Percentiles rank a stretch among this genome's conserved stretches.
phyloP scores from a whole-genome alignment of 2,888 invertebrate species.

The Tanypteryx hageni region DNA sequence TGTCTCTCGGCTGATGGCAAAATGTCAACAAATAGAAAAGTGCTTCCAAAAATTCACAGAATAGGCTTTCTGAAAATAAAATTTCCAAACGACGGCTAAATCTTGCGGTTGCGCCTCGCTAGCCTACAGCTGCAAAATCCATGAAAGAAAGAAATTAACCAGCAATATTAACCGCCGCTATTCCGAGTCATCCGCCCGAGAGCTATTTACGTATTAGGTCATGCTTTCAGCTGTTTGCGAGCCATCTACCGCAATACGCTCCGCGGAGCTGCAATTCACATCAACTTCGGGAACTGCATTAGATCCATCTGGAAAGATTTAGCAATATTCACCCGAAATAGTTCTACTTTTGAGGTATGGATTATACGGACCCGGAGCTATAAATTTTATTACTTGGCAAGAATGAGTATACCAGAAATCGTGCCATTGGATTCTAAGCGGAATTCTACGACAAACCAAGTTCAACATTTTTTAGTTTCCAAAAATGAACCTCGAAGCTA shows the following conservation, averaged over 20 bases:
- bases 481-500: no score
- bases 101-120: neutral
- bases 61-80: neutral
- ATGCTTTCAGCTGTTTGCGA: neutral
- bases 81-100: neutral
- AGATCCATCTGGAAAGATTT: neutral
- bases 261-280: neutral
- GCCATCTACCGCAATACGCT: neutral
- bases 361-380: no score
- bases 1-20: no score
- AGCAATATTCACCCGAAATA: neutral
- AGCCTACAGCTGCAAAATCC: neutral
- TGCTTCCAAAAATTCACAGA: no score
- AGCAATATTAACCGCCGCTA: neutral
- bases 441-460: no score
- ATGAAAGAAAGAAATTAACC: neutral
- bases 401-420: no score
- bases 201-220: neutral
- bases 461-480: no score
- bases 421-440: no score
- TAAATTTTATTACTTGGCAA: no score
- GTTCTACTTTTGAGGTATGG: neutral
- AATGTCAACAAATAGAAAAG: no score
- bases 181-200: neutral
- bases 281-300: neutral